Evolutionary conservation across 2,888 invertebrate genomes (phyloP), one percentile per base, ranked within the genome.

Genomic region (Pimpla rufipes): DNA sequence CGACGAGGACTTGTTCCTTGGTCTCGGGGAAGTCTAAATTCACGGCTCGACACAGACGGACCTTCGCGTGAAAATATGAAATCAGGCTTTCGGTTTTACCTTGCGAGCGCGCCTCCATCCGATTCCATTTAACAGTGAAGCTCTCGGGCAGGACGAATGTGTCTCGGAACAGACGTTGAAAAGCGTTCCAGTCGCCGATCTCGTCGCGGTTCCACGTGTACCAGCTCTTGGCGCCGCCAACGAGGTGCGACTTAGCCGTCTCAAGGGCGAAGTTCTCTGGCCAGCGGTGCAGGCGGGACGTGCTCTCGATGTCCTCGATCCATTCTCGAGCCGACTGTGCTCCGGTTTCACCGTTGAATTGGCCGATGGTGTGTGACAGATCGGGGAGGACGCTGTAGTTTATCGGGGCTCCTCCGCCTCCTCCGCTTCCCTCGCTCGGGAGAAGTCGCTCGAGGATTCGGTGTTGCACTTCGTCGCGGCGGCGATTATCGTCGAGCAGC

Each of bases 1-100:
- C 71, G 8, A 81, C 64, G 10, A 76, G 47, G 10, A 81, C 55
- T 21, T 70, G 76, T 4, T 81, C 70, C 18, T 76, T 81, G 6
- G 50, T 76, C 8, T 81, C 75, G 8, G 6, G 23, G 4, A 62
- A 11, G 5, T 29, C 23, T 7, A 79, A 10, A 11, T 40, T 18
- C n/a, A 71, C 8, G 1, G 59, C 71, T 4, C 7, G n/a, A 45
- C 73, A 79, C 50, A 59, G 8, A 8, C n/a, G 42, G 13, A 47
- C 71, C 50, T 79, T 73, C 1, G 37, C 50, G n/a, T 52, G 52
- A n/a, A 50, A 50, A 55, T 79, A 73, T 5, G 29, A 29, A 5
- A 29, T 29, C 29, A 29, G 18, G 4, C 23, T 45, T 21, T 71
- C 79, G 3, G 8, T 23, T 10, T 47, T 62, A n/a, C 23, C 7